Evolutionary conservation across 2,797 vertebrate species (phyloP).

Genomic region (Danio kyathit): DNA sequence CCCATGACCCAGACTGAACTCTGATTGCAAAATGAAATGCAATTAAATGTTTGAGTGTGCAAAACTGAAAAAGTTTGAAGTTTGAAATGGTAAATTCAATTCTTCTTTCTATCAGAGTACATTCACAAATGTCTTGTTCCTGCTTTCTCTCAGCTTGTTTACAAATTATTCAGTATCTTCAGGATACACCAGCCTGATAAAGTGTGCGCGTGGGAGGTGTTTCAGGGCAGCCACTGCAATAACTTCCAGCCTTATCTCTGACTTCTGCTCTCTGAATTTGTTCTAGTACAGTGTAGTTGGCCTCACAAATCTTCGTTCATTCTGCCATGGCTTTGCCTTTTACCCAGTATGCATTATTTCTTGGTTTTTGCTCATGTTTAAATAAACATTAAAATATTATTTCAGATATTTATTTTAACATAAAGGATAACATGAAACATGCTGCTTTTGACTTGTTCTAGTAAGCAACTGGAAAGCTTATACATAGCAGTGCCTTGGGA

Average conservation of each 20-base stretch:
- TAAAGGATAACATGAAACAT: too few relatives aligned
- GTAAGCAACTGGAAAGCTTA: not conserved
- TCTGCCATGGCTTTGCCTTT: conserved; percentile 16
- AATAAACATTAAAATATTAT: not conserved
- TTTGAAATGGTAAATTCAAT: not conserved
- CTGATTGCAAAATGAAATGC: not conserved
- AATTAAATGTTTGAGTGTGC: not conserved
- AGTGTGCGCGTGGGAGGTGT: conserved; percentile 22
- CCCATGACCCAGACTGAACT: conserved; percentile 11
- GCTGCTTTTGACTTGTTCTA: not conserved
- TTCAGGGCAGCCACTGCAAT: conserved; percentile 39
- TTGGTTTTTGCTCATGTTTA: not conserved
- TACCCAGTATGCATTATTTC: not conserved
- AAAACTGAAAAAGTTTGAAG: not conserved
- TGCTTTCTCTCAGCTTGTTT: conserved; percentile 40
- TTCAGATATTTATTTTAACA: too few relatives aligned
- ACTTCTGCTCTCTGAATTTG: conserved; percentile 31
- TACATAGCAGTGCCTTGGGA: too few relatives aligned
- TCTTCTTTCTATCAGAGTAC: not conserved
- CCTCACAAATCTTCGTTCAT: conserved; percentile 35
- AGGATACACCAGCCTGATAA: conserved; percentile 36
- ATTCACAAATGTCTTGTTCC: not conserved
- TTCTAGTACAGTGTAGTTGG: conserved; percentile 41
- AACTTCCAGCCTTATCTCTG: conserved; percentile 56
- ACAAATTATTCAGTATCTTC: conserved; percentile 23